Conservation (phyloP, 1,140 invertebrate species). For the Drosophila auraria region DNA sequence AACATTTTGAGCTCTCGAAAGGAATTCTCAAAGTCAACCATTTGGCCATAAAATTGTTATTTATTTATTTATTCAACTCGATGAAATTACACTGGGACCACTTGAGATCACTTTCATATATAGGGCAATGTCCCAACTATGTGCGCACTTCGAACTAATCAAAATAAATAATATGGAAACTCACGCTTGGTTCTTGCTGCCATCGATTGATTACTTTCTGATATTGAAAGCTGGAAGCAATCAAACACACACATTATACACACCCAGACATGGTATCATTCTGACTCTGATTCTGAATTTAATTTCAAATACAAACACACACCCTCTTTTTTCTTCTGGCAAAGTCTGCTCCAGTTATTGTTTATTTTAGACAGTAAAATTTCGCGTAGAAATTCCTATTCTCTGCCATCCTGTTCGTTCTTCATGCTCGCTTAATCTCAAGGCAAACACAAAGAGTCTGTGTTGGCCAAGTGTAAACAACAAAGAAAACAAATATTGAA, state of each 20-base stretch:
- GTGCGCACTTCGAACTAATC: slow-evolving; percentile 25
- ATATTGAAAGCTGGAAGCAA: slow-evolving; percentile 50
- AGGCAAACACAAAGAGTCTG: slow-evolving; percentile 50
- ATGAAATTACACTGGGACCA: slow-evolving; percentile 10
- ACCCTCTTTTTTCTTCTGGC: background rate
- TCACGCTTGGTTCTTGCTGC: slow-evolving; percentile 16
- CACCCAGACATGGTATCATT: slow-evolving; percentile 7
- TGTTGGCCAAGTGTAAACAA: slow-evolving; percentile 66
- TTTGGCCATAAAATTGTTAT: slow-evolving; percentile 10
- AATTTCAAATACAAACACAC: slow-evolving; percentile 27
- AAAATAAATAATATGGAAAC: slow-evolving; percentile 48
- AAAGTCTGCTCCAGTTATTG: slow-evolving; percentile 25
- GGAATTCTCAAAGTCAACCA: background rate
- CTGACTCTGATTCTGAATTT: slow-evolving; percentile 12
- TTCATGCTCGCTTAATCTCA: slow-evolving; percentile 54
- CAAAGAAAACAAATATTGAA: slow-evolving; percentile 65
- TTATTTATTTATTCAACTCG: slow-evolving; percentile 13
- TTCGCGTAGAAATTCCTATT: slow-evolving; percentile 45
- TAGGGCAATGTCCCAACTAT: slow-evolving; percentile 45
- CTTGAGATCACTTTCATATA: slow-evolving; percentile 29
- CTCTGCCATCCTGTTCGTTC: slow-evolving; percentile 20
- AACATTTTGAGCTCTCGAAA: background rate
- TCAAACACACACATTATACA: slow-evolving; percentile 23
- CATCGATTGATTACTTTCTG: slow-evolving; percentile 58
- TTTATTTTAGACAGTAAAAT: slow-evolving; percentile 50